Percentiles rank a stretch among this genome's conserved stretches.
phyloP scores from a whole-genome alignment of 2,113 vertebrate species.

The Corydoras sp. region DNA sequence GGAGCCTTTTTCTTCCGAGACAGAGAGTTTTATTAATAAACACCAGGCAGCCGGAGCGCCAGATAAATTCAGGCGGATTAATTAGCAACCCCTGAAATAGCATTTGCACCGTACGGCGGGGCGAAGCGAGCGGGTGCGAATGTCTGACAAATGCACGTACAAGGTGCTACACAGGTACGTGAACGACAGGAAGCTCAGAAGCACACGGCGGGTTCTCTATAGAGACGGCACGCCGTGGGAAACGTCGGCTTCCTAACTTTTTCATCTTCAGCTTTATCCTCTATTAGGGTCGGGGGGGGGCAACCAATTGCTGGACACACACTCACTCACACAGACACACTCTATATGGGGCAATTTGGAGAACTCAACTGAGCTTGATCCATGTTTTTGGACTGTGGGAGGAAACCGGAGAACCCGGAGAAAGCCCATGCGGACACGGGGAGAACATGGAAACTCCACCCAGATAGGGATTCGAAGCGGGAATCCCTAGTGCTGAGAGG shows the following conservation, averaged over 20 bases:
- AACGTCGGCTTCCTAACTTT: neutral
- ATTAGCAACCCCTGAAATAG: conserved; percentile 43
- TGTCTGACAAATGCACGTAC: conserved; percentile 8
- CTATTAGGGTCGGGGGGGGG: too few species aligned
- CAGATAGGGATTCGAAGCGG: too few species aligned
- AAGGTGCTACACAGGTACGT: conserved; percentile 11
- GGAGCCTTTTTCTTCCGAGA: neutral
- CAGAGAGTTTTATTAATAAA: conserved; percentile 33
- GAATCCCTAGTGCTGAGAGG: too few species aligned
- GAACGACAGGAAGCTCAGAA: conserved; percentile 5
- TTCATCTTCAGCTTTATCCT: too few species aligned
- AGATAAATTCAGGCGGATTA: conserved; percentile 39
- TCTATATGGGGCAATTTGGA: too few species aligned
- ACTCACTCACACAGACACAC: too few species aligned
- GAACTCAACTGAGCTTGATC: too few species aligned
- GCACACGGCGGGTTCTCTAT: neutral
- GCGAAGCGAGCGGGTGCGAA: conserved; percentile 19
- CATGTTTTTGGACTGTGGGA: too few species aligned
- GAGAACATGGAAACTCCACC: too few species aligned
- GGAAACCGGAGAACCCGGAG: too few species aligned
- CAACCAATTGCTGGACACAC: too few species aligned
- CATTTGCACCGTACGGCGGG: conserved; percentile 21
- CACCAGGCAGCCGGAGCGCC: conserved; percentile 25
- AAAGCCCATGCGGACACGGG: too few species aligned
- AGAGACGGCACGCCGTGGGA: conserved; percentile 1